These are phyloP conservation scores for Pterostichus niger DNA, from an alignment of 2,888 invertebrate genomes.

Conservation along the genomic window DNA sequence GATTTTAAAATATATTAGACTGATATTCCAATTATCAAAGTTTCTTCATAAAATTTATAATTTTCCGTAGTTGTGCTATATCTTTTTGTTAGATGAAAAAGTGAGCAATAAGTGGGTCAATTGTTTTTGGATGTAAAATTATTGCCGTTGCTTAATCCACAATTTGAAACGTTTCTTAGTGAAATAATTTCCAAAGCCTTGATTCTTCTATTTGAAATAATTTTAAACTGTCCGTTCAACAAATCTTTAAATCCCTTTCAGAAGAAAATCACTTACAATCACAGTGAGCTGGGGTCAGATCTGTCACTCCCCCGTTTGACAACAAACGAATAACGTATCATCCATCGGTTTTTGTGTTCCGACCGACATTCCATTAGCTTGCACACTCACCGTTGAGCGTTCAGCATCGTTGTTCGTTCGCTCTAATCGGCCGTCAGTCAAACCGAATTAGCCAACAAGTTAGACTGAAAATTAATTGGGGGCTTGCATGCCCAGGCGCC, in stretches of 20 bases:
- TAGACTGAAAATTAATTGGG: slow-evolving; percentile 69
- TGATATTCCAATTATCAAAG: no score
- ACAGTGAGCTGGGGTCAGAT: slow-evolving; percentile 12
- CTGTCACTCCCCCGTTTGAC: slow-evolving; percentile 28
- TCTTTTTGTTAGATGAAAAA: no score
- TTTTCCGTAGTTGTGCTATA: no score
- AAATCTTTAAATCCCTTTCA: slow-evolving; percentile 5
- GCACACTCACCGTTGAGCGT: background rate
- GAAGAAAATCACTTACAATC: slow-evolving; percentile 30
- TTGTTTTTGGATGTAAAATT: no score
- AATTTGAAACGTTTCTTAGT: background rate
- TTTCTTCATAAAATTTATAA: no score
- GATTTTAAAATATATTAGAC: no score
- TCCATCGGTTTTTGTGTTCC: slow-evolving; percentile 37
- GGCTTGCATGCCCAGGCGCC: slow-evolving; percentile 50
- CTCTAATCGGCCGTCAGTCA: slow-evolving; percentile 70
- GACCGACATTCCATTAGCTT: slow-evolving; percentile 32
- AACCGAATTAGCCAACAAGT: slow-evolving; percentile 69
- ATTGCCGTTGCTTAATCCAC: background rate
- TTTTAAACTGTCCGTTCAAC: background rate
- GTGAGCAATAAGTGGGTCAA: no score
- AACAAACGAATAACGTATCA: slow-evolving; percentile 54
- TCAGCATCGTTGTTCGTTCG: slow-evolving; percentile 36
- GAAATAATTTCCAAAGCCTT: background rate
- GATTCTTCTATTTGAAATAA: background rate